Base-by-base conservation (phyloP, 2,113 vertebrate genomes). In the Myiopsitta monachus region DNA sequence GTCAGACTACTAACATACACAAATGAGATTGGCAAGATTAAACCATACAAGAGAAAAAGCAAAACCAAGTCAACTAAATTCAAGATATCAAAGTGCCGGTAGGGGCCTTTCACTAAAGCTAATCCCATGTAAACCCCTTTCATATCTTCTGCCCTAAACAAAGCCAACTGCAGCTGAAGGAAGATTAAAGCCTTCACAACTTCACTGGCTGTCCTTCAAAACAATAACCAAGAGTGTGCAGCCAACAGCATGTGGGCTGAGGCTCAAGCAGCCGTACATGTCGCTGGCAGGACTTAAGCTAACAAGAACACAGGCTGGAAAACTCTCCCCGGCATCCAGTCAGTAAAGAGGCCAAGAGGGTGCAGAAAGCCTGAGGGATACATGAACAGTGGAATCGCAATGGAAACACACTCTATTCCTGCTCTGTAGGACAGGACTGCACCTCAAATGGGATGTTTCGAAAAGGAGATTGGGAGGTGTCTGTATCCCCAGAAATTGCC, bases 261-360 rank as follows among this genome's bases (percentile, higher is more conserved):
- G 54, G 49, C 68, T 47, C 36, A 23, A 51, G 67, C 23, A 59
- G 36, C 36, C 5, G 1, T 64, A 26, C 7, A 1, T 8, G 36
- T 22, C 18, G 19, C 84, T 72, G 72, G 44, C 59, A 26, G 41
- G 30, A 30, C 66, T 5, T 22, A 2, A 47, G 14, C 54, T 18
- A 18, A 28, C 31, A 23, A 59, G 49, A 23, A 39, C 39, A 54
- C 24, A 11, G 28, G 19, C 54, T 70, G 55, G 49, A 59, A 75
- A 44, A 30, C 14, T 27, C 18, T 63, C 8, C 36, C 27, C 2
- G 0, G 18, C 0, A 0, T 43, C 43, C 55, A 39, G 41, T 18
- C 41, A 83, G 49, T 7, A 33, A 46, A 55, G 17, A 24, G 24
- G 23, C 12, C 63, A 43, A 74, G 43, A 47, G 22, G 17, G 12